phyloP scores from a whole-genome alignment of 2,113 vertebrate genomes.

The Cyanoderma ruficeps region DNA sequence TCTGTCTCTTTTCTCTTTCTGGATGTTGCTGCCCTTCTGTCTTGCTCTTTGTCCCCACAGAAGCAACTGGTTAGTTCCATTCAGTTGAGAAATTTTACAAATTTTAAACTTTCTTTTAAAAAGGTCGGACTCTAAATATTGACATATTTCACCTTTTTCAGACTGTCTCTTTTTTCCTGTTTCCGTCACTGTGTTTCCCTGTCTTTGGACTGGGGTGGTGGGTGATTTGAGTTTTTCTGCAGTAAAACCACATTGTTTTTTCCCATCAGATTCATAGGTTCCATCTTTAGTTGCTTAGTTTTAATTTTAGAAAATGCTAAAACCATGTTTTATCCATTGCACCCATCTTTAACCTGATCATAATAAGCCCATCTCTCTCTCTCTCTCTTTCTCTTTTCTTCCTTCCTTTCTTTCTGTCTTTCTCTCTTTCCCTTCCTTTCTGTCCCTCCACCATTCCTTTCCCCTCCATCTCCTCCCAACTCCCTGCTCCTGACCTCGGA shows the following conservation, averaged over 20 bases:
- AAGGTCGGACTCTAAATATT: not conserved
- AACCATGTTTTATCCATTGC: conserved; percentile 44
- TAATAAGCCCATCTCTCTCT: conserved; percentile 43
- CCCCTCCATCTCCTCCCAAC: conserved; percentile 47
- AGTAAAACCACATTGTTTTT: conserved; percentile 66
- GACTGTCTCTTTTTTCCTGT: conserved; percentile 22
- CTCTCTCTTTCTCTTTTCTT: not conserved
- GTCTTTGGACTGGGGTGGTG: conserved; percentile 40
- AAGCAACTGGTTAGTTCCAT: conserved; percentile 81
- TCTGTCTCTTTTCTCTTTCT: conserved; percentile 62
- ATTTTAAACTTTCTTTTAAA: conserved; percentile 44
- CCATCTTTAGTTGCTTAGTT: conserved; percentile 60
- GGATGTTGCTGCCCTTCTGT: conserved; percentile 49
- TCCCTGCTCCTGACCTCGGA: conserved; percentile 56
- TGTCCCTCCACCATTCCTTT: conserved; percentile 4
- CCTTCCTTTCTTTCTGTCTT: not conserved
- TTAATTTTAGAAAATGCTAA: conserved; percentile 54
- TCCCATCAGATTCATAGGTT: conserved; percentile 60
- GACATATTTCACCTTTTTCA: conserved; percentile 23
- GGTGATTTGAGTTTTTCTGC: conserved; percentile 50
- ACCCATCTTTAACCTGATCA: conserved; percentile 53
- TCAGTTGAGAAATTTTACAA: conserved; percentile 44
- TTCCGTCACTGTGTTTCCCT: conserved; percentile 19
- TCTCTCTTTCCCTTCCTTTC: conserved; percentile 21
- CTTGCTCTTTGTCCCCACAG: conserved; percentile 65